Conservation (phyloP, 2,888 invertebrate species). For the Craniophora ligustri region DNA sequence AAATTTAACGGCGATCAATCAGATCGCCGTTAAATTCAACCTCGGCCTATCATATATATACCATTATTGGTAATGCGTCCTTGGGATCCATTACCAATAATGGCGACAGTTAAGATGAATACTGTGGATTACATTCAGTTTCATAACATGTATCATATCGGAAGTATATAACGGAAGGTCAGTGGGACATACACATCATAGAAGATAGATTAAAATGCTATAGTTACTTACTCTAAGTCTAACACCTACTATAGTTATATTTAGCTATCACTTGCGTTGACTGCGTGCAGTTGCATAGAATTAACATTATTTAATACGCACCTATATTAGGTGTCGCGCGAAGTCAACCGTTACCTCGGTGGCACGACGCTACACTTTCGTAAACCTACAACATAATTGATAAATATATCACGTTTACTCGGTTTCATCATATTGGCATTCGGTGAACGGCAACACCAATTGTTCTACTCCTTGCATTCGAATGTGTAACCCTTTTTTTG, state of each 20-base stretch:
- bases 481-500: constrained; percentile 65
- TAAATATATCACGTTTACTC: constrained; percentile 78
- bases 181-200: constrained; percentile 24
- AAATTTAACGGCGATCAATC: constrained; percentile 7
- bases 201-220: not conserved
- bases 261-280: constrained; percentile 14
- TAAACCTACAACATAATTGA: constrained; percentile 72
- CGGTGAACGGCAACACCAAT: constrained; percentile 62
- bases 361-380: constrained; percentile 70
- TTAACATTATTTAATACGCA: constrained; percentile 36
- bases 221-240: constrained; percentile 18
- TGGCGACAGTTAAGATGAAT: constrained; percentile 13
- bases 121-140: constrained; percentile 14
- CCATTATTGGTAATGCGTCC: too few species aligned
- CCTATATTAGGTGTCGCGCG: constrained; percentile 18
- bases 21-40: too few species aligned
- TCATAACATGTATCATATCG: constrained; percentile 31
- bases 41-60: too few species aligned
- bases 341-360: constrained; percentile 62
- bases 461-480: constrained; percentile 64
- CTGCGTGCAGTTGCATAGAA: constrained; percentile 24
- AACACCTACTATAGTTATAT: too few species aligned
- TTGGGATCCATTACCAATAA: constrained; percentile 22
- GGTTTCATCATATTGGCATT: constrained; percentile 75
- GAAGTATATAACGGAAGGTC: constrained; percentile 40